Percentiles rank a stretch among this genome's conserved stretches.
Conservation (phyloP, 2,888 invertebrate genomes). For the Scaptomyza parva region DNA sequence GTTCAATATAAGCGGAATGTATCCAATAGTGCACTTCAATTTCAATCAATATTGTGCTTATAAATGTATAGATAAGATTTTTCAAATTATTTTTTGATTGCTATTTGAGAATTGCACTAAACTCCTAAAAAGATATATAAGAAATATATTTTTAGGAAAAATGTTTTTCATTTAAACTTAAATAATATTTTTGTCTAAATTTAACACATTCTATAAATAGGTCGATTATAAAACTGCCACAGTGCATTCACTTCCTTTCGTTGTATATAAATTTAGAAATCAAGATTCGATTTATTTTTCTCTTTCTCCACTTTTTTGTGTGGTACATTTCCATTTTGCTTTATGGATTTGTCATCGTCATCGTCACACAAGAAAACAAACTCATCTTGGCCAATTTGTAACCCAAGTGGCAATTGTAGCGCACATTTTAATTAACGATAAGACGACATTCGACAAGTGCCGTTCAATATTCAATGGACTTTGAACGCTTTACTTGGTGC, state of each 20-base stretch:
- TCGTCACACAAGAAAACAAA: conserved; percentile 4
- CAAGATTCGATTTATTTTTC: neutral
- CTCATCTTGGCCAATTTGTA: conserved; percentile 29
- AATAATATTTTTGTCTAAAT: no score
- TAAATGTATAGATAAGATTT: neutral
- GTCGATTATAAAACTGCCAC: neutral
- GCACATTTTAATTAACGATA: conserved; percentile 67
- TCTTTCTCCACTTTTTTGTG: neutral
- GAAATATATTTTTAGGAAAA: neutral
- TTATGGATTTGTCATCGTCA: conserved; percentile 32
- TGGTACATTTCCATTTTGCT: conserved; percentile 27
- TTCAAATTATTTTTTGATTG: neutral
- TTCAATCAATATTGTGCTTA: neutral
- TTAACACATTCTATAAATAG: neutral
- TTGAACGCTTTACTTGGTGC: conserved; percentile 48
- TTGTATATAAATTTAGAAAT: neutral
- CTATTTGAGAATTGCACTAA: no score
- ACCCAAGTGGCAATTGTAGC: conserved; percentile 43
- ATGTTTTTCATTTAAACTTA: no score
- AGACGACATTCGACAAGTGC: conserved; percentile 35
- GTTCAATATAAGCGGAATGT: conserved; percentile 2
- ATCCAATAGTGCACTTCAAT: neutral
- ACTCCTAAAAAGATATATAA: no score
- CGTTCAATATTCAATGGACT: conserved; percentile 58
- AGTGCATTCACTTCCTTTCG: neutral